Conservation (phyloP, 2,113 vertebrate genomes). For the Physeter macrocephalus region DNA sequence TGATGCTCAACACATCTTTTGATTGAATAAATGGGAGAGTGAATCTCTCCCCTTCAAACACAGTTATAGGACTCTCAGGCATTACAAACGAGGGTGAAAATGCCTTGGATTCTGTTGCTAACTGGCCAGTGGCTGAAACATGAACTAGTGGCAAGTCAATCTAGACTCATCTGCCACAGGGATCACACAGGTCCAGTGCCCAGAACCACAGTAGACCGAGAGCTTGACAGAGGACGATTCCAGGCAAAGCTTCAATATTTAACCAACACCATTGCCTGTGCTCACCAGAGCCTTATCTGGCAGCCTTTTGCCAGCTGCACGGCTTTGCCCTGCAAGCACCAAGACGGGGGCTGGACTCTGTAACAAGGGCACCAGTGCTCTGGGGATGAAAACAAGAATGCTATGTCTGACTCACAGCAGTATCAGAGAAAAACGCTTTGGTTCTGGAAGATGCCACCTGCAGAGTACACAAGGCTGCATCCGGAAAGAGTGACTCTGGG, state of each 20-base stretch:
- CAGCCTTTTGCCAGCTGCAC: background rate
- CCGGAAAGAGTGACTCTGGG: fast-evolving
- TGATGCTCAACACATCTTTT: background rate
- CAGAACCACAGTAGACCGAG: background rate
- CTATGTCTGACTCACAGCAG: background rate
- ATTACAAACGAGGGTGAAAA: background rate
- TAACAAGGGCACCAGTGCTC: background rate
- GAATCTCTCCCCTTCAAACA: background rate
- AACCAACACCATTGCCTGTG: background rate
- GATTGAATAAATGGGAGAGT: background rate
- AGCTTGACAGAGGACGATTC: background rate
- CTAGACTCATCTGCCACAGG: background rate
- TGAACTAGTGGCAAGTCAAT: no score
- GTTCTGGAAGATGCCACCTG: background rate
- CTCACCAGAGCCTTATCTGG: background rate
- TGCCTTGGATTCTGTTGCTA: background rate
- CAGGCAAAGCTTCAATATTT: background rate
- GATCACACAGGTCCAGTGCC: background rate
- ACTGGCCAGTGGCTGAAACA: background rate
- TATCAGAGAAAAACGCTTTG: background rate
- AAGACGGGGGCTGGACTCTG: background rate
- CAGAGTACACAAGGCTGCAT: fast-evolving
- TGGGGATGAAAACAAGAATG: background rate
- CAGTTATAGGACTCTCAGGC: background rate
- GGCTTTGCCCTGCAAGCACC: background rate